Conservation (phyloP, 37 sponge, comb jelly and placozoan species). For the Ianthella basta region DNA sequence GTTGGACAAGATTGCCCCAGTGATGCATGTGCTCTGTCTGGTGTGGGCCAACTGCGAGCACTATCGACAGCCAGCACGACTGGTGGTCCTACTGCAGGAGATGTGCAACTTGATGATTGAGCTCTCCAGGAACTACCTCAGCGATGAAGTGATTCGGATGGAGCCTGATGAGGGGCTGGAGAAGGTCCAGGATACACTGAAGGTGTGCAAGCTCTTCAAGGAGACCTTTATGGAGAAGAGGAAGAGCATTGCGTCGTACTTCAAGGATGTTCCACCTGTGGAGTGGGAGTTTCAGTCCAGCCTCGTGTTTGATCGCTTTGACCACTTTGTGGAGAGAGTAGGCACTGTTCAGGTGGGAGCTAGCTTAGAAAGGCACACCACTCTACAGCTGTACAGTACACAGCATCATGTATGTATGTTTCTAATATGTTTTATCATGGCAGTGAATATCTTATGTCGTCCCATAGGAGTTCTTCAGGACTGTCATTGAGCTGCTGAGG, state of each 20-base stretch:
- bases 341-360: slow-evolving; percentile 65
- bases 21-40: slow-evolving; percentile 85
- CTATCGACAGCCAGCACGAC: slow-evolving; percentile 87
- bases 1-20: slow-evolving; percentile 55
- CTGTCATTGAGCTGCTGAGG: slow-evolving; percentile 81
- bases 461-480: slow-evolving; percentile 81
- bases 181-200: slow-evolving; percentile 79
- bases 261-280: slow-evolving; percentile 66
- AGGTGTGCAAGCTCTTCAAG: slow-evolving; percentile 72
- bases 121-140: slow-evolving; percentile 65
- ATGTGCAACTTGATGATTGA: slow-evolving; percentile 88
- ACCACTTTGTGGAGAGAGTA: slow-evolving; percentile 75
- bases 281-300: slow-evolving; percentile 84
- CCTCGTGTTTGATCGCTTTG: slow-evolving; percentile 82
- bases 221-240: slow-evolving; percentile 45
- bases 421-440: too few species aligned
- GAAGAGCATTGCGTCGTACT: slow-evolving; percentile 54
- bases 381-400: too few species aligned
- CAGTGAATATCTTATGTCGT: too few species aligned
- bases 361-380: too few species aligned
- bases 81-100: slow-evolving; percentile 93
- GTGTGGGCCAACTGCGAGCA: slow-evolving; percentile 90
- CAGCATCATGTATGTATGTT: too few species aligned
- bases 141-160: slow-evolving; percentile 85
- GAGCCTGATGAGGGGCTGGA: slow-evolving; percentile 93